Evolutionary conservation across 1,140 invertebrate genomes (phyloP).

Genomic region (Magallana ariakensis): DNA sequence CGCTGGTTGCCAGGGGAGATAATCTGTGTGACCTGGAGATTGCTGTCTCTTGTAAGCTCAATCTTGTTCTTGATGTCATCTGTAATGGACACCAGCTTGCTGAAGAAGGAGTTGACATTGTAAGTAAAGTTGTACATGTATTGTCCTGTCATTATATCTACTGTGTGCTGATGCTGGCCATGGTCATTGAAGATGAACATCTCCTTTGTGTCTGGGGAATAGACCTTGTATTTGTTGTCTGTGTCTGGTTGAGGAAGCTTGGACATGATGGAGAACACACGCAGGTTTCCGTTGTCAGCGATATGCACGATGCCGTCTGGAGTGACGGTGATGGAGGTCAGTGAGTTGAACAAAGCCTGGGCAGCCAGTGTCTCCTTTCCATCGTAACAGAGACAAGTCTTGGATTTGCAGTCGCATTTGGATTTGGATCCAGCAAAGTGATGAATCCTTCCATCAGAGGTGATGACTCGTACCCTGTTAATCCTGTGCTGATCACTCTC

Average conservation of each 20-base stretch:
- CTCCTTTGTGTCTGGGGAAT: constrained; percentile 93
- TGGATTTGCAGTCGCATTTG: constrained; percentile 94
- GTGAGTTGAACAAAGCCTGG: constrained; percentile 95
- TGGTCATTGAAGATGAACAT: constrained; percentile 97
- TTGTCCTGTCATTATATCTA: constrained; percentile 94
- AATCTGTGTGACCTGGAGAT: constrained; percentile 89
- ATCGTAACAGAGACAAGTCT: constrained; percentile 90
- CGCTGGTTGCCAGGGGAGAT: constrained; percentile 96
- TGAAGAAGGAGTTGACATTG: constrained; percentile 97
- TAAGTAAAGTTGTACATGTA: constrained; percentile 95
- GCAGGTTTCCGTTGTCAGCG: constrained; percentile 90
- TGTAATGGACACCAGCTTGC: constrained; percentile 94
- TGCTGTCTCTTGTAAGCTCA: constrained; percentile 88
- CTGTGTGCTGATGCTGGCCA: constrained; percentile 95
- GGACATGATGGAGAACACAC: constrained; percentile 93
- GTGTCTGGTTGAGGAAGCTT: constrained; percentile 88
- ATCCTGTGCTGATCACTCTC: constrained; percentile 94
- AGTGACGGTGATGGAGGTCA: constrained; percentile 92
- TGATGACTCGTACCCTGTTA: constrained; percentile 93
- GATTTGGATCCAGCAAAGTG: constrained; percentile 96
- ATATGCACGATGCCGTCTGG: constrained; percentile 94
- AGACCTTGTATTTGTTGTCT: constrained; percentile 93
- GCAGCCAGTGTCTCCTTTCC: constrained; percentile 91
- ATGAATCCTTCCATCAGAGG: constrained; percentile 94
- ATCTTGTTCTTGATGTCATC: constrained; percentile 94